Conservation (phyloP, 1,140 invertebrate species). For the Subanguina moxae region DNA sequence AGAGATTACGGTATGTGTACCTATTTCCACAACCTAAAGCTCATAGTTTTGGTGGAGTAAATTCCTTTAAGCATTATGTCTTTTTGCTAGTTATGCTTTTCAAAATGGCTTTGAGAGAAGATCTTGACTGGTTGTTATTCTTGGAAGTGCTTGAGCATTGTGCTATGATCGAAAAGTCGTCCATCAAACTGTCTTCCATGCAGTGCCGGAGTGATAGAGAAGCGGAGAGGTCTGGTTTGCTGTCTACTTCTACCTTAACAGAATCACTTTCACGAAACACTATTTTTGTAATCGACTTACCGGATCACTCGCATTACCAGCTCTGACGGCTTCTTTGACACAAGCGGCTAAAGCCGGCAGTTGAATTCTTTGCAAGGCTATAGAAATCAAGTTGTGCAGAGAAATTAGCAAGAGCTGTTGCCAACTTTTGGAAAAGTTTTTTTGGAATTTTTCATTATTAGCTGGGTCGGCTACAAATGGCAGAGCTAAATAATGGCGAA, state of each 20-base stretch:
- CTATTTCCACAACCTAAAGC: too few species aligned
- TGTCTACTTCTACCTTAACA: conserved; percentile 28
- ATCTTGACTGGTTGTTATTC: conserved; percentile 26
- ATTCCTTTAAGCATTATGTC: neutral
- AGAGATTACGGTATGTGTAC: too few species aligned
- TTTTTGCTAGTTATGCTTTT: conserved; percentile 22
- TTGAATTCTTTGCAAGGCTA: conserved; percentile 68
- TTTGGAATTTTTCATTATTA: conserved; percentile 77
- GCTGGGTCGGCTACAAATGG: conserved; percentile 85
- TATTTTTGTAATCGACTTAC: too few species aligned
- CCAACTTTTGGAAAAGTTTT: conserved; percentile 87
- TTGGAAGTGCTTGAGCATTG: conserved; percentile 64
- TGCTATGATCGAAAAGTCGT: conserved; percentile 86
- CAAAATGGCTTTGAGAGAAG: conserved; percentile 25
- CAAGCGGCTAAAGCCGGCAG: conserved; percentile 64
- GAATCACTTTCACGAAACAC: conserved; percentile 6
- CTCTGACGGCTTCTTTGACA: conserved; percentile 78
- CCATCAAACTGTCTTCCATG: conserved; percentile 71
- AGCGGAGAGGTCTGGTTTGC: conserved; percentile 4
- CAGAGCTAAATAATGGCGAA: conserved; percentile 67
- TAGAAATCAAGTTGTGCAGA: conserved; percentile 84
- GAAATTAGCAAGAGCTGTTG: conserved; percentile 89
- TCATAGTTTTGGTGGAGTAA: too few species aligned
- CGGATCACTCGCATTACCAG: conserved; percentile 59
- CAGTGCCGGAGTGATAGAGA: conserved; percentile 50